phyloP scores from a whole-genome alignment of 2,113 vertebrate genomes.

The Lutjanus erythropterus region DNA sequence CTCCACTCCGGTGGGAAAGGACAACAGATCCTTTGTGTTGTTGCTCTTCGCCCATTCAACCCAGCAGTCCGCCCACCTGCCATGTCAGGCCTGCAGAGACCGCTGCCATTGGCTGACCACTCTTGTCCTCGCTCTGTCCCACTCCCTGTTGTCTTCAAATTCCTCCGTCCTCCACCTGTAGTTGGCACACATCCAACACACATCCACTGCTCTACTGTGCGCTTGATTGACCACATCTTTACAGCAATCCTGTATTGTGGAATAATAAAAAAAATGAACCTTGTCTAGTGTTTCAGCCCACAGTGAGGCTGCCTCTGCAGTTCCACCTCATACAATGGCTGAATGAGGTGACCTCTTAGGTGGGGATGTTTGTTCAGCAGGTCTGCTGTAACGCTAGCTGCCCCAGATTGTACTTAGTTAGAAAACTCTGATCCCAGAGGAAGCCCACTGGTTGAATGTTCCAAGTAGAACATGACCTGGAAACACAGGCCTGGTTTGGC shows the following conservation, averaged over 20 bases:
- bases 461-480: constrained; percentile 10
- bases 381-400: constrained; percentile 47
- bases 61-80: not conserved
- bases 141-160: constrained; percentile 5
- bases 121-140: not conserved
- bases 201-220: not conserved
- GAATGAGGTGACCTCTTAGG: constrained; percentile 40
- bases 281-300: not conserved
- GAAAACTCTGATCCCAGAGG: constrained; percentile 8
- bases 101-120: constrained; percentile 31
- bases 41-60: constrained; percentile 12
- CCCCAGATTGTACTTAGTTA: constrained; percentile 23
- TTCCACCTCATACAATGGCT: constrained; percentile 40
- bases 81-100: constrained; percentile 26
- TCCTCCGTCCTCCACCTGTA: constrained; percentile 46
- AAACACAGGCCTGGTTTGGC: constrained; percentile 12
- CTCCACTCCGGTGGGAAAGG: constrained; percentile 53
- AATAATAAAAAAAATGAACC: not conserved
- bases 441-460: not conserved
- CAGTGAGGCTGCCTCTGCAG: not conserved
- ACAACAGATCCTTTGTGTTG: constrained; percentile 74
- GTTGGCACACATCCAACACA: not conserved
- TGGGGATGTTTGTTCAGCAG: constrained; percentile 51
- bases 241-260: not conserved
- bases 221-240: not conserved